A percentile compares a stretch with the other conserved stretches of the same genome.
phyloP scores from a whole-genome alignment of 2,888 invertebrate species.

The Nebria brevicollis region DNA sequence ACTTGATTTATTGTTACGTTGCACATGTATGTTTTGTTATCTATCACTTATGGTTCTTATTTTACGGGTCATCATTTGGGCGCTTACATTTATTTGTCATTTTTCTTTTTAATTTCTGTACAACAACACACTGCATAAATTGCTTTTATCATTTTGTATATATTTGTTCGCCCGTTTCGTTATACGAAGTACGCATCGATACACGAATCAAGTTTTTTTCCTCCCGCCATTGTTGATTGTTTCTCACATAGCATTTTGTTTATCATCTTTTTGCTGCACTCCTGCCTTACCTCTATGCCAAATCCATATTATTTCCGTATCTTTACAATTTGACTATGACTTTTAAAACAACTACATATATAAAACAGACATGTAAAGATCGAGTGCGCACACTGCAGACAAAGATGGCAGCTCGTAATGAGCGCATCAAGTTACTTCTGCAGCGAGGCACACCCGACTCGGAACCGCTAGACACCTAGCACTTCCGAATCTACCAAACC shows the following conservation, averaged over 20 bases:
- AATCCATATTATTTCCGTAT: not conserved
- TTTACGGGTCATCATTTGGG: constrained; percentile 23
- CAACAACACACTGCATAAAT: constrained; percentile 17
- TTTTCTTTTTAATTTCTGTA: constrained; percentile 4
- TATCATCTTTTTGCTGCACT: constrained; percentile 65
- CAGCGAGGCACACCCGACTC: constrained; percentile 88
- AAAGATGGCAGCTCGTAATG: constrained; percentile 87
- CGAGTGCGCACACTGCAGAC: constrained; percentile 86
- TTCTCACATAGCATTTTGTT: constrained; percentile 60
- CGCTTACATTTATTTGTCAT: constrained; percentile 31
- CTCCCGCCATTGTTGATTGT: constrained; percentile 54
- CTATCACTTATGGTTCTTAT: constrained; percentile 2
- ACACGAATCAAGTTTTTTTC: constrained; percentile 48
- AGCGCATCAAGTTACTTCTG: constrained; percentile 87
- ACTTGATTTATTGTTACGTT: constrained; percentile 44
- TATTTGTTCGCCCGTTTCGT: constrained; percentile 21
- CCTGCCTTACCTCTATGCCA: constrained; percentile 38
- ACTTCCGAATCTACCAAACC: constrained; percentile 27
- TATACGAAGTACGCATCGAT: constrained; percentile 37
- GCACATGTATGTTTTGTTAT: constrained; percentile 12
- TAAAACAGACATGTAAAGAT: constrained; percentile 81
- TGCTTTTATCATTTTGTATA: constrained; percentile 45
- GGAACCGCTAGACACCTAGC: constrained; percentile 77
- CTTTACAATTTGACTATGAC: constrained; percentile 33
- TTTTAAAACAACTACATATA: constrained; percentile 53